These are phyloP conservation scores for Calliphora vomitoria DNA, from an alignment of 2,888 invertebrate genomes.

Conservation along the genomic window DNA sequence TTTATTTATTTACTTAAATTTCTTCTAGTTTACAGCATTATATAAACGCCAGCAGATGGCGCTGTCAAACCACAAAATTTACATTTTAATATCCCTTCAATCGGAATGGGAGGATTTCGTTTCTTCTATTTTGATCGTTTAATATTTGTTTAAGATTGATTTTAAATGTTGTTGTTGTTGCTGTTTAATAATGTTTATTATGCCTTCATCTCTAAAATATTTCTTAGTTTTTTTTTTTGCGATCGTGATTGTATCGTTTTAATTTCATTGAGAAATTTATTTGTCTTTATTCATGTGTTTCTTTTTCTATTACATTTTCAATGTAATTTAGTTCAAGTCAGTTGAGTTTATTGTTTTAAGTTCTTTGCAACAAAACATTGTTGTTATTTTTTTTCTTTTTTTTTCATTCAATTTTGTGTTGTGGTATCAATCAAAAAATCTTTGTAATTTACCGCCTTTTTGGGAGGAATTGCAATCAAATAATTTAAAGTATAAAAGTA, in stretches of 20 bases:
- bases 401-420: constrained; percentile 26
- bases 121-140: constrained; percentile 16
- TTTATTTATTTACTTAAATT: constrained; percentile 66
- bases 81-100: constrained; percentile 45
- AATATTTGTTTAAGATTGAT: constrained; percentile 61
- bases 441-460: constrained; percentile 32
- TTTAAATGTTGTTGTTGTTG: constrained; percentile 33
- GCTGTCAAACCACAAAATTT: constrained; percentile 64
- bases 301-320: constrained; percentile 30
- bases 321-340: constrained; percentile 18
- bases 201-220: constrained; percentile 42
- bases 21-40: constrained; percentile 6
- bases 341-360: constrained; percentile 64
- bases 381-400: constrained; percentile 22
- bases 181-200: constrained; percentile 60
- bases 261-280: constrained; percentile 46
- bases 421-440: constrained; percentile 45
- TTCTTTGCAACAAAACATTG: constrained; percentile 59
- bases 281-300: constrained; percentile 44
- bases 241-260: constrained; percentile 8
- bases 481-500: too few relatives aligned
- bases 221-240: constrained; percentile 18
- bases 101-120: neutral
- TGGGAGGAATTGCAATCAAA: neutral
- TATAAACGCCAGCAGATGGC: constrained; percentile 73